Conservation (phyloP, 23 tunicate genomes). For the Halocynthia roretzi region DNA sequence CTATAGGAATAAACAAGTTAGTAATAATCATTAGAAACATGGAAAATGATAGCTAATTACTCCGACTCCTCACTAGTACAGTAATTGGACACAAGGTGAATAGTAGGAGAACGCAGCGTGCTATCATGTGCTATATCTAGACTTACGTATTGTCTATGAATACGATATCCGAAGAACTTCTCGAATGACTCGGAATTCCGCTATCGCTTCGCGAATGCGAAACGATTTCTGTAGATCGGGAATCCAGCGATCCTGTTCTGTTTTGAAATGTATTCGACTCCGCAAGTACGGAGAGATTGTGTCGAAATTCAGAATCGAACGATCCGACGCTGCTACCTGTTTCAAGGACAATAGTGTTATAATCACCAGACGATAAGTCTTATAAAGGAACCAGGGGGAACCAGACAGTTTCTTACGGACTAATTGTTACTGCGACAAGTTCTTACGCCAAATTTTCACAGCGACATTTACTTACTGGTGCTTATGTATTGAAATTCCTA, state of each 20-base stretch:
- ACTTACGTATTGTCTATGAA: constrained; percentile 28
- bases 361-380: background rate
- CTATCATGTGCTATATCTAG: background rate
- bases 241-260: constrained; percentile 86
- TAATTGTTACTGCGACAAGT: background rate
- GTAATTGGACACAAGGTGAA: too few species aligned
- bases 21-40: background rate
- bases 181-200: constrained; percentile 53
- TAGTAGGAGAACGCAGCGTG: too few species aligned
- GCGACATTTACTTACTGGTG: background rate
- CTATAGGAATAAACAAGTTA: too few species aligned
- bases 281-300: constrained; percentile 24
- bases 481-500: background rate
- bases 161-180: constrained; percentile 85
- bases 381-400: background rate
- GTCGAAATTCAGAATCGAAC: constrained; percentile 84
- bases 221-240: constrained; percentile 52
- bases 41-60: background rate
- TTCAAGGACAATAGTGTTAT: background rate
- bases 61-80: too few species aligned
- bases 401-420: background rate
- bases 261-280: constrained; percentile 18
- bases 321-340: constrained; percentile 98
- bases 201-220: constrained; percentile 32
- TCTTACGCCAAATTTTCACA: background rate